Evolutionary conservation across 2,113 vertebrate genomes (phyloP), one percentile per base, ranked within the genome.

Genomic region (Collichthys lucidus): DNA sequence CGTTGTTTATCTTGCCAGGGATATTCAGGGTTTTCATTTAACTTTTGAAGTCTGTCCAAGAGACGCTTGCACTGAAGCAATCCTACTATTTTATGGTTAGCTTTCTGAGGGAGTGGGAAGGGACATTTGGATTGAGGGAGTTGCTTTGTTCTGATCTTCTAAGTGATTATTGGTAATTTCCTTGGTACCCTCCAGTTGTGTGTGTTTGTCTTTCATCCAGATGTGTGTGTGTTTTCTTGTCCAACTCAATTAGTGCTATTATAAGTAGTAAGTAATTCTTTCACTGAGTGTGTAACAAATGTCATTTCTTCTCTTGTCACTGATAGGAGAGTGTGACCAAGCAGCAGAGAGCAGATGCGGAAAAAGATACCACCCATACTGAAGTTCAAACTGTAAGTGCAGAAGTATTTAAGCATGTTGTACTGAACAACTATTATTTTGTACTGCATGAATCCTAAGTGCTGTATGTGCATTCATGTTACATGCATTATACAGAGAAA

Each of bases 351-450:
- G 44, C 44, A 46, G 44, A 12, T 46, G 44, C 12, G 14, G 44
- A 14, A 46, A 46, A 14, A 46, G 44, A 14, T 46, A 16, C 67
- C 3, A 19, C 69, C 64, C 40, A 4, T 35, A 66, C 72, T 73
- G 78, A 65, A 68, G 53, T 50, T 40, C 29, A 77, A 40, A 85
- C 67, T 29, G 89, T 92, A 90, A 85, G 87, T 88, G n/a, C 72
- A 72, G 4, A 61, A 49, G 20, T 70, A 47, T 71, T 57, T 35
- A 29, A 63, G 56, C 66, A 61, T 80, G 40, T 55, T 56, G 29
- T 53, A 22, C 57, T 63, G 4, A 47, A 1, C 11, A 49, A 1
- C 59, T 52, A 50, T 50, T 71, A 16, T 59, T 76, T 72, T 47
- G 29, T 26, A 11, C 53, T 76, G 31, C 12, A 40, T 73, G 20